Conservation (phyloP, 2,888 invertebrate genomes). For the Mythimna albipuncta region DNA sequence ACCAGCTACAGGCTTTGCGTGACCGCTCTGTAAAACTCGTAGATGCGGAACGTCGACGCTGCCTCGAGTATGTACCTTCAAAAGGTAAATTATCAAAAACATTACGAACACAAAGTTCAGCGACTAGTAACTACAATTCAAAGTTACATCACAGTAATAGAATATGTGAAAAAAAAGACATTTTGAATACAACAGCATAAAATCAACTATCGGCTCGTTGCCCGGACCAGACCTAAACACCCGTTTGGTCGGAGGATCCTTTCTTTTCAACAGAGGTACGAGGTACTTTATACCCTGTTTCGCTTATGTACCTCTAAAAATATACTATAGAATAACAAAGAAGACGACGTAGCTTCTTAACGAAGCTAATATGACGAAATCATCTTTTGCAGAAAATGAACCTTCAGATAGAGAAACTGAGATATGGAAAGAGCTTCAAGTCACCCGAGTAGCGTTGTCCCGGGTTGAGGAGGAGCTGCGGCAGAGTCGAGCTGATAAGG, state of each 20-base stretch:
- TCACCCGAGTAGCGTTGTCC: conserved; percentile 75
- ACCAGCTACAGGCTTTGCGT: conserved; percentile 71
- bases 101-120: not conserved
- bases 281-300: too few species aligned
- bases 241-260: too few species aligned
- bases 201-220: too few species aligned
- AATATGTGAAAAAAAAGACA: not conserved
- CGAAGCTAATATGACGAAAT: conserved; percentile 5
- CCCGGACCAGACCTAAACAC: too few species aligned
- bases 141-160: not conserved
- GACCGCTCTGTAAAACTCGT: conserved; percentile 79
- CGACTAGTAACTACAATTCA: too few species aligned
- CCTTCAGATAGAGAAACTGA: conserved; percentile 87
- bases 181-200: too few species aligned
- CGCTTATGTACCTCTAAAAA: too few species aligned
- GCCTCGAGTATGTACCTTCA: conserved; percentile 81
- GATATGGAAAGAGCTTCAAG: conserved; percentile 88
- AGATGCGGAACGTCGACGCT: conserved; percentile 78
- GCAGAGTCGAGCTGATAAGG: conserved; percentile 86
- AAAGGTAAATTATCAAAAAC: conserved; percentile 73
- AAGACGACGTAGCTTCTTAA: not conserved
- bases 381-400: conserved; percentile 76
- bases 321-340: not conserved
- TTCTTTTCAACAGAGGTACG: too few species aligned
- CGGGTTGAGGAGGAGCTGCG: conserved; percentile 82